Evolutionary conservation across 2,113 vertebrate species (phyloP), one percentile per base, ranked within the genome.

Genomic region (Eudorcas thomsonii): DNA sequence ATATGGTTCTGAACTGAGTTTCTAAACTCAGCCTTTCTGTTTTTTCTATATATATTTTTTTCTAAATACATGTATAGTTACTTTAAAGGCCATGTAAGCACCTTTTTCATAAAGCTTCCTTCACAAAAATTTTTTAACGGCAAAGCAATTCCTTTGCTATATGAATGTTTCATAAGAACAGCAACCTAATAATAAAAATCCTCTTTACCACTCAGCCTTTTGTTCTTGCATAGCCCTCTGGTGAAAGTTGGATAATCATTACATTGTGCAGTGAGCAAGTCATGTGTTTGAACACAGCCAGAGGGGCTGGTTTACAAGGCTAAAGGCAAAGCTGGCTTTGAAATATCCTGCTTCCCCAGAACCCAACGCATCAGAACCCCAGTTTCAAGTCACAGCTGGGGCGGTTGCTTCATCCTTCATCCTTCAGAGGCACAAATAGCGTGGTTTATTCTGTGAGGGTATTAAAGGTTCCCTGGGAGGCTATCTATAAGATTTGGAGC

Each of bases 121-220:
- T 93, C 95, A 94, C 88, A 78, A 97, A 94, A 95, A 96, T 81
- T 64, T 96, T 95, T 97, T 81, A 96, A 93, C 3, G 2, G 82
- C n/a, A 93, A 93, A 86, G 84, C 90, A 90, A 90, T 95, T 91
- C 16, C 82, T 98, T 89, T 93, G 91, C 86, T 90, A 12, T 91
- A 93, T 94, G 91, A 95, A 94, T 98, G 94, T 96, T 97, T 98
- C 86, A 97, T 96, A 97, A 97, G 86, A 97, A 93, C 48, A 83
- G 89, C 67, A 93, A 94, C 45, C 88, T 94, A 97, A 97, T 96
- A 97, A 97, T 85, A 97, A 96, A 97, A 96, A 67, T 82, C 82
- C 45, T 91, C 91, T 98, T 94, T 94, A 83, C 85, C 55, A 28
- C 36, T 87, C 57, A 95, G 71, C 36, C 83, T 96, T 97, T 93